Conservation (phyloP, 2,113 vertebrate species). For the Arvicanthis niloticus region DNA sequence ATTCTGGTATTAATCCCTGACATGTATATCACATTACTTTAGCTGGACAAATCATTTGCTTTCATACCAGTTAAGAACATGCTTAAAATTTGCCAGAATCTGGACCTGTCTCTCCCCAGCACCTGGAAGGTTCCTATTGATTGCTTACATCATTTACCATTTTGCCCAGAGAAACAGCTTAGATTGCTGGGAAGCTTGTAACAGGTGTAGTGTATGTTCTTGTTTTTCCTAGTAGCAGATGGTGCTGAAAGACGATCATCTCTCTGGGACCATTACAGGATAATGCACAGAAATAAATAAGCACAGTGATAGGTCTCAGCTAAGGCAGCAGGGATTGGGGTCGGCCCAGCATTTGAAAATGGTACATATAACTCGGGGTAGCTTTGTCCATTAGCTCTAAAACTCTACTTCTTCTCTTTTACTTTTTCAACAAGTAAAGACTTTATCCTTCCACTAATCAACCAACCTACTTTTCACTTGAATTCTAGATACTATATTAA, state of each 20-base stretch:
- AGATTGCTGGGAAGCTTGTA: conserved; percentile 58
- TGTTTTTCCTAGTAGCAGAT: conserved; percentile 80
- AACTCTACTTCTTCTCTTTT: conserved; percentile 43
- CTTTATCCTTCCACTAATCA: background rate
- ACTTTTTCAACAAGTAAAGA: conserved; percentile 32
- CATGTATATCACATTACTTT: background rate
- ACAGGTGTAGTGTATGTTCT: conserved; percentile 68
- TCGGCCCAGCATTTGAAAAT: conserved; percentile 41
- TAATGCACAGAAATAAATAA: conserved; percentile 71
- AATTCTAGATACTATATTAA: conserved; percentile 62
- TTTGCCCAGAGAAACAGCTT: conserved; percentile 61
- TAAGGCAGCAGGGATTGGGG: conserved; percentile 43
- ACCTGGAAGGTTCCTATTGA: conserved; percentile 16
- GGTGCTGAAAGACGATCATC: conserved; percentile 77
- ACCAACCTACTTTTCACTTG: background rate
- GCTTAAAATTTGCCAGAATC: background rate
- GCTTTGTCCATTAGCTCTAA: conserved; percentile 57
- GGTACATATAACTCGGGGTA: background rate
- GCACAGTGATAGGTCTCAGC: conserved; percentile 64
- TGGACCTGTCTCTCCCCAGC: background rate
- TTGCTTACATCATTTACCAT: conserved; percentile 48
- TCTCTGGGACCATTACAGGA: conserved; percentile 73
- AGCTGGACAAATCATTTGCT: conserved; percentile 9
- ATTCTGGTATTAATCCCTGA: conserved; percentile 42
- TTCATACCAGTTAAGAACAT: background rate